These are phyloP conservation scores for Diachasmimorpha longicaudata DNA, from an alignment of 1,140 invertebrate genomes.

Conservation along the genomic window DNA sequence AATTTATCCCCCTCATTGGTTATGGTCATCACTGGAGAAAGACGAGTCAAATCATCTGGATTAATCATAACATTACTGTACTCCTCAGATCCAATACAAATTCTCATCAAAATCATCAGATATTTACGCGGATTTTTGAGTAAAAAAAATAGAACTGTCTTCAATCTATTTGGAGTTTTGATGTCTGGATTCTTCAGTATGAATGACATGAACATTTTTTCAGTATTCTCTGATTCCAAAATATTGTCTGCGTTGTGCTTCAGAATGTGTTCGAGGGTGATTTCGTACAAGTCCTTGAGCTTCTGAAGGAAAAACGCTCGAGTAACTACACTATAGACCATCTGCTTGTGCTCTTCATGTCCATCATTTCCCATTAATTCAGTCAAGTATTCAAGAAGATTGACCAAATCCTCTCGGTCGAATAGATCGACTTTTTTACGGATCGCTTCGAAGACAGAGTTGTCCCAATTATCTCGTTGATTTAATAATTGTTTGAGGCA, in stretches of 20 bases:
- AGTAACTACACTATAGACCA: conserved; percentile 27
- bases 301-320: conserved; percentile 31
- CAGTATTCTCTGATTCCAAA: conserved; percentile 35
- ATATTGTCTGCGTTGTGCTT: conserved; percentile 40
- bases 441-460: conserved; percentile 35
- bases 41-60: conserved; percentile 37
- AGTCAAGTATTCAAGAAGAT: conserved; percentile 45
- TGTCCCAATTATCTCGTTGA: conserved; percentile 47
- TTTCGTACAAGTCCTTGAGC: conserved; percentile 36
- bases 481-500: conserved; percentile 39
- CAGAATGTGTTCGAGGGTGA: conserved; percentile 41
- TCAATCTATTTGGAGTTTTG: conserved; percentile 25
- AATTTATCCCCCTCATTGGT: conserved; percentile 27
- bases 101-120: conserved; percentile 43
- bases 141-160: conserved; percentile 42
- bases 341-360: conserved; percentile 33
- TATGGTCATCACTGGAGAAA: conserved; percentile 43
- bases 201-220: conserved; percentile 40
- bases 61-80: conserved; percentile 42
- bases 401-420: conserved; percentile 35
- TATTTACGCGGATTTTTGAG: conserved; percentile 43
- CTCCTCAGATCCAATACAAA: conserved; percentile 37
- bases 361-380: conserved; percentile 27
- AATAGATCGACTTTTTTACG: conserved; percentile 23
- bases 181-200: conserved; percentile 41